Conservation (phyloP, 1,140 invertebrate genomes). For the Anastrepha ludens region DNA sequence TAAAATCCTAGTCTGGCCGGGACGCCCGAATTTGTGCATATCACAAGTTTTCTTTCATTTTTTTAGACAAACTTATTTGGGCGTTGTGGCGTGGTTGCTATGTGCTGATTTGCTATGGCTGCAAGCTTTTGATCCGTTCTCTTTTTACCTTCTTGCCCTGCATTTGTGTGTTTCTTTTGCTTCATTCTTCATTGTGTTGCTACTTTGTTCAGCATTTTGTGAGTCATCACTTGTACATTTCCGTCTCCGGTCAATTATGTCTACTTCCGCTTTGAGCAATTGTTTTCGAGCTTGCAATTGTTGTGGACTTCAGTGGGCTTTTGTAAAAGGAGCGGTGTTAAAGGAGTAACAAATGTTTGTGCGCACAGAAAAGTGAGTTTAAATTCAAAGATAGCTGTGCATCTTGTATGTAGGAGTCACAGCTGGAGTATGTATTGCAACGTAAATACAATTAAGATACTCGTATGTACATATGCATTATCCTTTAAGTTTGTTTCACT, state of each 20-base stretch:
- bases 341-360: not conserved
- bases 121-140: not conserved
- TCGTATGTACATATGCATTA: too few species aligned
- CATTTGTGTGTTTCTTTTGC: slow-evolving; percentile 51
- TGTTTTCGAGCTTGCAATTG: not conserved
- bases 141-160: slow-evolving; percentile 45
- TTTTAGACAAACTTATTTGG: not conserved
- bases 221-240: slow-evolving; percentile 39
- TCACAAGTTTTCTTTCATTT: not conserved
- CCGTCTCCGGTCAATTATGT: slow-evolving; percentile 50
- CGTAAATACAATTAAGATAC: too few species aligned
- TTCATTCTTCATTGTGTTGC: not conserved
- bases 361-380: too few species aligned
- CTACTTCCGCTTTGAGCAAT: slow-evolving; percentile 33
- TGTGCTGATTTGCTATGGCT: not conserved
- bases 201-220: slow-evolving; percentile 40
- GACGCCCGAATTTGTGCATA: not conserved
- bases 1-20: not conserved
- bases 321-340: not conserved
- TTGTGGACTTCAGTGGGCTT: not conserved
- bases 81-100: not conserved
- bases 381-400: too few species aligned
- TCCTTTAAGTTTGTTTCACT: too few species aligned
- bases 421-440: too few species aligned
- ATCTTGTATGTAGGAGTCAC: too few species aligned